Conservation (phyloP, 30 jellyfish, hydroid and myxozoan genomes). For the Cassiopea andromeda region DNA sequence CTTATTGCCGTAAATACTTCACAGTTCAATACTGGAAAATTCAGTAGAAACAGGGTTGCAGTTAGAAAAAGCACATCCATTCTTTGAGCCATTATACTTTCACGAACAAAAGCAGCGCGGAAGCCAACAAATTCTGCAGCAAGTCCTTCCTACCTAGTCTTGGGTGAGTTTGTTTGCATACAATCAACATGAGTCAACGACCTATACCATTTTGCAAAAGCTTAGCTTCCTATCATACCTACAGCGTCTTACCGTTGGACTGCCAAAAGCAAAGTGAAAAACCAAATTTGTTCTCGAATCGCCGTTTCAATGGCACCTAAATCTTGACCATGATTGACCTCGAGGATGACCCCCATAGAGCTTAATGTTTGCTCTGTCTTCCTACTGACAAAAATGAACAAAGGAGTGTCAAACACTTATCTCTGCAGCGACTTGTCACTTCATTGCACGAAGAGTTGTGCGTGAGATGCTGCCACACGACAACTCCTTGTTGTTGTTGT, state of each 20-base stretch:
- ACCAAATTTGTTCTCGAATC: background rate
- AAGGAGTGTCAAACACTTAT: background rate
- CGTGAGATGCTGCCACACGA: too few relatives aligned
- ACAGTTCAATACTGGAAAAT: background rate
- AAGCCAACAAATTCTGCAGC: background rate
- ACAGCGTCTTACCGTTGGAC: background rate
- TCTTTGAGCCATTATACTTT: background rate
- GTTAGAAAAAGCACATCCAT: background rate
- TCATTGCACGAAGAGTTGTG: background rate
- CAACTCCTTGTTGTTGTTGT: background rate
- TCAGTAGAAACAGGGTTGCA: background rate
- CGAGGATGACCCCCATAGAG: constrained; percentile 6
- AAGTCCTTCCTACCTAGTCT: background rate
- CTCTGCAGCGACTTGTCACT: background rate
- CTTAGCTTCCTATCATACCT: background rate
- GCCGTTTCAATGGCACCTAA: background rate
- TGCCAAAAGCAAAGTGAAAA: background rate
- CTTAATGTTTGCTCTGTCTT: background rate
- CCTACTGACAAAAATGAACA: background rate
- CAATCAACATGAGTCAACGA: constrained; percentile 19
- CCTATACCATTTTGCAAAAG: background rate
- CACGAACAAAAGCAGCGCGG: background rate
- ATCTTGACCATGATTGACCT: background rate
- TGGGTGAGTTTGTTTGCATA: background rate
- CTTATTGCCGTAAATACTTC: constrained; percentile 79